A percentile compares a stretch with the other conserved stretches of the same genome.
phyloP scores from a whole-genome alignment of 2,888 invertebrate species.

The Perdita meconis region DNA sequence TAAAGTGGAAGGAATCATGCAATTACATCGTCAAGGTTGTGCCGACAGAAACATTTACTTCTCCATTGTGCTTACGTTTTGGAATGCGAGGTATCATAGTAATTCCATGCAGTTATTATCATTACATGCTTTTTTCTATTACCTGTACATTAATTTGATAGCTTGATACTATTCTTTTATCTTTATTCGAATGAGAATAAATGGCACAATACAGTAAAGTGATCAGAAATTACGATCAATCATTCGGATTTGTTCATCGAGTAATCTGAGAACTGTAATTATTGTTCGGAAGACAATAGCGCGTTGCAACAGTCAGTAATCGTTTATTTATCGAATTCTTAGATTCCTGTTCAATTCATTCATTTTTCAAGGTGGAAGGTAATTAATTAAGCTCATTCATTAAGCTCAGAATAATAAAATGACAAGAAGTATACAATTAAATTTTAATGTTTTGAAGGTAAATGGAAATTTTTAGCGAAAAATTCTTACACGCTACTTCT shows the following conservation, averaged over 20 bases:
- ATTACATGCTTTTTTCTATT: background rate
- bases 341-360: too few species aligned
- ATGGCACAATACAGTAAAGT: too few species aligned
- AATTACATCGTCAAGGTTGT: conserved; percentile 3
- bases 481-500: too few species aligned
- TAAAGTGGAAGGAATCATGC: conserved; percentile 18
- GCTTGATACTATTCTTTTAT: background rate
- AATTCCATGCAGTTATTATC: background rate
- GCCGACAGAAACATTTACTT: background rate
- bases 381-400: too few species aligned
- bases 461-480: too few species aligned
- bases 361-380: too few species aligned
- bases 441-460: background rate
- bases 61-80: background rate
- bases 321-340: too few species aligned
- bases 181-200: background rate
- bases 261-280: background rate
- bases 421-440: background rate
- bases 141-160: background rate
- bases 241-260: background rate
- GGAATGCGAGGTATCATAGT: background rate
- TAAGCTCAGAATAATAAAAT: too few species aligned
- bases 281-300: background rate
- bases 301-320: too few species aligned
- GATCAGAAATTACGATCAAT: background rate